Conservation (phyloP, 2,888 invertebrate genomes). For the Drosophila dives region DNA sequence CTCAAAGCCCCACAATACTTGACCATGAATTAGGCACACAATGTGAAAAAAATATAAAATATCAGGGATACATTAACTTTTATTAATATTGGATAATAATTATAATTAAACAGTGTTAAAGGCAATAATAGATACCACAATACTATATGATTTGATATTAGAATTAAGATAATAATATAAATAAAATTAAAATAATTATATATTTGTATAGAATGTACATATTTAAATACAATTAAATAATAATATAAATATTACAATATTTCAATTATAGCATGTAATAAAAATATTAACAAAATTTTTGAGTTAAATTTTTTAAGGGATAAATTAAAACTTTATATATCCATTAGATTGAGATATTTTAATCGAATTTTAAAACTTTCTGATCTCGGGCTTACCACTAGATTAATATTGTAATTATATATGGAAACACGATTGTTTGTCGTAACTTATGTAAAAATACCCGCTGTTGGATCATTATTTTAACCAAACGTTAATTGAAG, state of each 20-base stretch:
- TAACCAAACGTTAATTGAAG: neutral
- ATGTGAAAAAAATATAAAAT: neutral
- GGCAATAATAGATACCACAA: neutral
- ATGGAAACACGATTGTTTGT: neutral
- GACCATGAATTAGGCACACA: slow-evolving; percentile 48
- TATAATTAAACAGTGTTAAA: neutral
- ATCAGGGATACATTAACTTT: slow-evolving; percentile 1
- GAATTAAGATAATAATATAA: neutral
- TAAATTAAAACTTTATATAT: neutral
- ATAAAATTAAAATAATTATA: neutral
- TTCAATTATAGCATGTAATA: neutral
- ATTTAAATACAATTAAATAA: neutral
- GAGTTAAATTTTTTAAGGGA: neutral
- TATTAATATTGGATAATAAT: too few species aligned
- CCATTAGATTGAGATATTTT: too few species aligned
- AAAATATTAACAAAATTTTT: neutral
- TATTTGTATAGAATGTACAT: neutral
- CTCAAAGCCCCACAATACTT: slow-evolving; percentile 26
- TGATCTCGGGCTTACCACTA: neutral
- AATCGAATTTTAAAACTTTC: too few species aligned
- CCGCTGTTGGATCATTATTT: neutral
- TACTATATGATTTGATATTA: neutral
- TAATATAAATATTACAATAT: neutral
- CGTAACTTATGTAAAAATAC: neutral
- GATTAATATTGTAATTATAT: neutral